Conservation (phyloP, 2,797 vertebrate genomes). For the Acrossocheilus wenchowensis region DNA sequence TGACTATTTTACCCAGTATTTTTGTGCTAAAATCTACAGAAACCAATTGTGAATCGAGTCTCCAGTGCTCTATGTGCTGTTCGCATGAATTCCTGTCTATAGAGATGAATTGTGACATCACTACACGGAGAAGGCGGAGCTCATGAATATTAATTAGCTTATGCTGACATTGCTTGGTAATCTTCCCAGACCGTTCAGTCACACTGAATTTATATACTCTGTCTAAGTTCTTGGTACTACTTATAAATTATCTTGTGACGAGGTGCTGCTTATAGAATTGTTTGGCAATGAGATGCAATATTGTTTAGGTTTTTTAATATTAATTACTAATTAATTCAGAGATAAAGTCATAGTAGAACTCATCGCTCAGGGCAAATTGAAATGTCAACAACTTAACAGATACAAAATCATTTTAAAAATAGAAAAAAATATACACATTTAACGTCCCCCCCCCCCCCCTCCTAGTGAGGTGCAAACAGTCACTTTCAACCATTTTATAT, state of each 20-base stretch:
- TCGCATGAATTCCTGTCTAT: background rate
- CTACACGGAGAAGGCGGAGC: slow-evolving; percentile 4
- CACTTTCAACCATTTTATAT: background rate
- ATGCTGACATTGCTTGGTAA: slow-evolving; percentile 6
- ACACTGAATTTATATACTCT: background rate
- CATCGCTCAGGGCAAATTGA: background rate
- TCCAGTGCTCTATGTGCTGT: background rate
- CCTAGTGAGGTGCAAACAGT: background rate
- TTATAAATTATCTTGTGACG: background rate
- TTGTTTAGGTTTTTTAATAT: background rate
- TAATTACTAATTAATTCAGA: background rate
- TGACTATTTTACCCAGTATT: background rate
- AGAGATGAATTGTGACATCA: slow-evolving; percentile 1
- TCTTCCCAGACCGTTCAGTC: slow-evolving; percentile 1
- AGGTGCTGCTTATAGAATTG: background rate
- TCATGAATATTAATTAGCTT: slow-evolving; percentile 32
- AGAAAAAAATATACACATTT: background rate
- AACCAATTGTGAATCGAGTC: no score
- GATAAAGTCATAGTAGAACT: background rate
- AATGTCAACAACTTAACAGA: background rate
- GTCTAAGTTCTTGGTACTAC: background rate
- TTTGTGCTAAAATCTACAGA: background rate
- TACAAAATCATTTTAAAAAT: no score
- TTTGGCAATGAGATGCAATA: background rate
- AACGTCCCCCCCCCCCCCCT: no score